phyloP scores from a whole-genome alignment of 2,888 invertebrate species.

The Malacosoma neustria region DNA sequence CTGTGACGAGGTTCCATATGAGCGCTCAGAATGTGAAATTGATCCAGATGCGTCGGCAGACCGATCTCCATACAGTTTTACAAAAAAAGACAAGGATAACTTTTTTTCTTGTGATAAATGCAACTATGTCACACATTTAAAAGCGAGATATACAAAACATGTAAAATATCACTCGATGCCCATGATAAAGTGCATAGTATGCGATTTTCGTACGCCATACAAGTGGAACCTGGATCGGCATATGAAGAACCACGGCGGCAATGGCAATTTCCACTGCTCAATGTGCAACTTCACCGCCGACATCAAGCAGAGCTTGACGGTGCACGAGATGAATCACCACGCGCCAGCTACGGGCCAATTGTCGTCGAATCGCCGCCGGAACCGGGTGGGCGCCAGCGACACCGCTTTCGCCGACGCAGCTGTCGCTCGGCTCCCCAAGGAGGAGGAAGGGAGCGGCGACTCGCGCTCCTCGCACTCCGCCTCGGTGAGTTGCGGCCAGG shows the following conservation, averaged over 20 bases:
- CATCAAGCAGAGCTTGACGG: slow-evolving; percentile 92
- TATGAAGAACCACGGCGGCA: slow-evolving; percentile 92
- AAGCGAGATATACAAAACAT: slow-evolving; percentile 92
- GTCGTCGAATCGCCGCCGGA: slow-evolving; percentile 74
- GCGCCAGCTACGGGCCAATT: slow-evolving; percentile 85
- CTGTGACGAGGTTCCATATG: slow-evolving; percentile 44
- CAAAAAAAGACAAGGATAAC: slow-evolving; percentile 82
- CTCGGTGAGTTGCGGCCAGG: slow-evolving; percentile 49
- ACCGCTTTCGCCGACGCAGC: slow-evolving; percentile 43
- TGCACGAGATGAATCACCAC: slow-evolving; percentile 94
- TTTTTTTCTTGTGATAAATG: slow-evolving; percentile 93
- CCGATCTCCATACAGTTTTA: slow-evolving; percentile 53
- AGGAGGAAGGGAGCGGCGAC: slow-evolving; percentile 68
- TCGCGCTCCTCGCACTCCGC: slow-evolving; percentile 58
- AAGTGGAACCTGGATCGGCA: slow-evolving; percentile 96
- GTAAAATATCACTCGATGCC: slow-evolving; percentile 96
- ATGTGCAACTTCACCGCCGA: slow-evolving; percentile 94
- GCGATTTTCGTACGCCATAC: slow-evolving; percentile 94
- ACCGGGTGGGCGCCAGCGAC: slow-evolving; percentile 85
- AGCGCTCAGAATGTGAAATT: slow-evolving; percentile 62
- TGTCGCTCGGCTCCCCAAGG: slow-evolving; percentile 45
- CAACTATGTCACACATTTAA: slow-evolving; percentile 92
- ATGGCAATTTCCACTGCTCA: slow-evolving; percentile 88
- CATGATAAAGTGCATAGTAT: slow-evolving; percentile 94
- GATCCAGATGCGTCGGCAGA: slow-evolving; percentile 76